Percentiles rank a stretch among this genome's conserved stretches.
These are phyloP conservation scores for Stomatorhinus ivindoensis DNA, from an alignment of 2,113 vertebrate species.

Conservation along the genomic window DNA sequence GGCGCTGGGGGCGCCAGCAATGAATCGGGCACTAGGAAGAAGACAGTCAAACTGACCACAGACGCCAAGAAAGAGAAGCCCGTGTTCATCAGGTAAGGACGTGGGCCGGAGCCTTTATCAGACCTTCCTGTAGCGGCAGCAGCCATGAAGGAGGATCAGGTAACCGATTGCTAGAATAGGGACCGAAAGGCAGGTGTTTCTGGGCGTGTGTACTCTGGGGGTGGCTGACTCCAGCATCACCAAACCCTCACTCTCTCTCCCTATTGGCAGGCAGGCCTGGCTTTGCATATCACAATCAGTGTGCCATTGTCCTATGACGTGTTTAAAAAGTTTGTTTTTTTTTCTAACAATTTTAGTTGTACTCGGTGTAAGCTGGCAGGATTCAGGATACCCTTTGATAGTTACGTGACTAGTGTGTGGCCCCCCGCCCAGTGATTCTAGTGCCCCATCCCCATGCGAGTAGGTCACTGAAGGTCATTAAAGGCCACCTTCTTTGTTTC, in stretches of 20 bases:
- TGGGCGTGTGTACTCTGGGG: neutral
- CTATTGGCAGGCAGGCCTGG: neutral
- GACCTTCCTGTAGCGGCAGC: neutral
- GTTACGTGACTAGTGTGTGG: neutral
- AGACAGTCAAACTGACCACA: constrained; percentile 40
- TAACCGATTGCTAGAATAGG: neutral
- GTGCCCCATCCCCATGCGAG: neutral
- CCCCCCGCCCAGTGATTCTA: neutral
- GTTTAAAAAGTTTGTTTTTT: neutral
- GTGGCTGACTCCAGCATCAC: neutral
- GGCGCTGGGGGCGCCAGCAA: constrained; percentile 44
- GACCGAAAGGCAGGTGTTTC: neutral
- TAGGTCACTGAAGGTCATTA: neutral
- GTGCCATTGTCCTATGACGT: neutral
- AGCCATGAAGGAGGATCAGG: neutral
- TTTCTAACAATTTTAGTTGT: neutral
- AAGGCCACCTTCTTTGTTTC: neutral
- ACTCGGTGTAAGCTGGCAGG: neutral
- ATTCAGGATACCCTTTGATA: neutral
- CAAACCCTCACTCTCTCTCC: neutral
- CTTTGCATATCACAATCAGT: neutral
- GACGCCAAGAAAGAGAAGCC: constrained; percentile 45
- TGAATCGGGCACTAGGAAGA: constrained; percentile 41
- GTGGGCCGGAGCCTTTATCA: neutral
- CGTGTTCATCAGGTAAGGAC: constrained; percentile 48